These are phyloP conservation scores for Drosophila ezoana DNA, from an alignment of 2,888 invertebrate species.

Conservation along the genomic window DNA sequence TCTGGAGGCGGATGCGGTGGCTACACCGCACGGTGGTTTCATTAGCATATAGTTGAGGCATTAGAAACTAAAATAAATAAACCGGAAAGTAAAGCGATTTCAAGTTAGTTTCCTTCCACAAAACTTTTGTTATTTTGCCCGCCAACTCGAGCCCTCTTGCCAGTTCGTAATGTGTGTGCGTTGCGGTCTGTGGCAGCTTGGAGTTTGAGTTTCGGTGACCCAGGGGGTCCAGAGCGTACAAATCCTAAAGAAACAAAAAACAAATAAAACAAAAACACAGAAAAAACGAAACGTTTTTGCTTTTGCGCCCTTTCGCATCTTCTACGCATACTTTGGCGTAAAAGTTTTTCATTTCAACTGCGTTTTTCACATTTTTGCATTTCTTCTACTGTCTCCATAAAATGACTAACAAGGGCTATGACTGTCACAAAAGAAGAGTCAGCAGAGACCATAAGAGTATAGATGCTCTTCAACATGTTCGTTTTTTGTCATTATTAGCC, in stretches of 20 bases:
- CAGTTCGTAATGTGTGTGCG: constrained; percentile 16
- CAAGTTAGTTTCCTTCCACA: constrained; percentile 57
- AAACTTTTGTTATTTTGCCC: constrained; percentile 44
- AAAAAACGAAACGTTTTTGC: constrained; percentile 15
- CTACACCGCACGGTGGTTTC: constrained; percentile 68
- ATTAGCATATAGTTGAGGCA: constrained; percentile 72
- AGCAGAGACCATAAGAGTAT: too few relatives aligned
- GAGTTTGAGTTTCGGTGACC: constrained; percentile 29
- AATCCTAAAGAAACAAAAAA: constrained; percentile 28
- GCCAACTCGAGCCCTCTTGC: constrained; percentile 1
- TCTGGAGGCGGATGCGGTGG: constrained; percentile 1
- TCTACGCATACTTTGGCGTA: constrained; percentile 46
- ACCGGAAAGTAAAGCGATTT: constrained; percentile 75
- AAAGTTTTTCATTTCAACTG: constrained; percentile 55
- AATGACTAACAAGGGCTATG: background rate
- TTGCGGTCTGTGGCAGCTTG: constrained; percentile 28
- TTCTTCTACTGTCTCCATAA: constrained; percentile 17
- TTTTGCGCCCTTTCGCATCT: constrained; percentile 36
- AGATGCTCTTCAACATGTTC: too few relatives aligned
- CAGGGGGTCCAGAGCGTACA: constrained; percentile 23
- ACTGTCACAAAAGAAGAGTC: background rate
- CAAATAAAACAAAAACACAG: constrained; percentile 23
- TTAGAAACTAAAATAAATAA: constrained; percentile 73
- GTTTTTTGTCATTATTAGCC: too few relatives aligned
- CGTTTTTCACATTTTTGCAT: constrained; percentile 48